These are phyloP conservation scores for Eupithecia vulgata DNA, from an alignment of 2,888 invertebrate genomes.

Conservation along the genomic window DNA sequence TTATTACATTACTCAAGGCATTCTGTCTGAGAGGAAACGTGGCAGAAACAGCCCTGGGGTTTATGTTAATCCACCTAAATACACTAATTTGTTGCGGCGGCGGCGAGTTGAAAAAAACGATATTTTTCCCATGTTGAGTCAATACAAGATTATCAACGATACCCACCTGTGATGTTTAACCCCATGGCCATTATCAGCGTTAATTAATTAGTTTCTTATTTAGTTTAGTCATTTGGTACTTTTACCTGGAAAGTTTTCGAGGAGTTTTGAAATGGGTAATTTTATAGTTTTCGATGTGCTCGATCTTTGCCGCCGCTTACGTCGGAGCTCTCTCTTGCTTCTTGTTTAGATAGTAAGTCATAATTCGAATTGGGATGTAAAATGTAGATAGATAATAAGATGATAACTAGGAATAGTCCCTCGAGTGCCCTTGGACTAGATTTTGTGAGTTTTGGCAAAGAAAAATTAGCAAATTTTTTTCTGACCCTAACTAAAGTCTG, in stretches of 20 bases:
- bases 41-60: neutral
- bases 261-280: too few relatives aligned
- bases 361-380: neutral
- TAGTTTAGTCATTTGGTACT: too few relatives aligned
- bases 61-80: neutral
- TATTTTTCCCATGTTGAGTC: too few relatives aligned
- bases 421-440: neutral
- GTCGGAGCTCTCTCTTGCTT: too few relatives aligned
- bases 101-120: neutral
- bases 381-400: neutral
- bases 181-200: neutral
- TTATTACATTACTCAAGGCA: slow-evolving; percentile 56
- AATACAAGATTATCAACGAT: neutral
- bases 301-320: too few relatives aligned
- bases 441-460: neutral
- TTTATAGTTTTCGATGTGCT: too few relatives aligned
- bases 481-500: neutral
- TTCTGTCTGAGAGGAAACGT: neutral
- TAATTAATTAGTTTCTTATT: neutral
- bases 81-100: too few relatives aligned
- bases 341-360: too few relatives aligned
- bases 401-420: too few relatives aligned
- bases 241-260: too few relatives aligned
- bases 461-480: neutral
- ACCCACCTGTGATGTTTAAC: neutral